These are phyloP conservation scores for Falco punctatus DNA, from an alignment of 2,113 vertebrate genomes.

Conservation along the genomic window DNA sequence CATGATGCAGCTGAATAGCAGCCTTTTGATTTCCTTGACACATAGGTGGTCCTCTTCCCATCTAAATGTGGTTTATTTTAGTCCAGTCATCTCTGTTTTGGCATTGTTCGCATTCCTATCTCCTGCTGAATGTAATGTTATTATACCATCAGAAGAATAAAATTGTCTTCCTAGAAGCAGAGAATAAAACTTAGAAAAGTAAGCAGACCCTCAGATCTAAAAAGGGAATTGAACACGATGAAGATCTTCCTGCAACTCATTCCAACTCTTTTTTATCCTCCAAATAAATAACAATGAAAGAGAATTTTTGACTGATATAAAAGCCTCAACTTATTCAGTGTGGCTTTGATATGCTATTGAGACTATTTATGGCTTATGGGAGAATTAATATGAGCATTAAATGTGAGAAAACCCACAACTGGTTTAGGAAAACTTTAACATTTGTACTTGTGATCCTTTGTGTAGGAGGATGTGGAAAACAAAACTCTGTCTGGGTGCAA, in stretches of 20 bases:
- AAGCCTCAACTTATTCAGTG: not conserved
- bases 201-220: not conserved
- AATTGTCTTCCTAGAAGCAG: not conserved
- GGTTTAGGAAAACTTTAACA: conserved; percentile 3
- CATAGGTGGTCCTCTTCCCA: not conserved
- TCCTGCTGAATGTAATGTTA: not conserved
- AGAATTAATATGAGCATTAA: not conserved
- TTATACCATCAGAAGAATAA: not conserved
- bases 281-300: not conserved
- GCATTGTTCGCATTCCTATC: not conserved
- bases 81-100: not conserved
- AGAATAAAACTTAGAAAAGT: not conserved
- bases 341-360: not conserved
- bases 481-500: not conserved
- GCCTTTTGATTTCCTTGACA: not conserved
- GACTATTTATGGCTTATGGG: not conserved
- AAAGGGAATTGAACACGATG: not conserved
- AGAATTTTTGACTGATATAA: not conserved
- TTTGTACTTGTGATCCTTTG: not conserved
- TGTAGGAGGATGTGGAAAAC: conserved; percentile 40
- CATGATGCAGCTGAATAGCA: not conserved
- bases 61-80: not conserved
- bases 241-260: not conserved
- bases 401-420: not conserved
- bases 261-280: not conserved